phyloP scores from a whole-genome alignment of 2,888 invertebrate species.

The Caradrina kadenii region DNA sequence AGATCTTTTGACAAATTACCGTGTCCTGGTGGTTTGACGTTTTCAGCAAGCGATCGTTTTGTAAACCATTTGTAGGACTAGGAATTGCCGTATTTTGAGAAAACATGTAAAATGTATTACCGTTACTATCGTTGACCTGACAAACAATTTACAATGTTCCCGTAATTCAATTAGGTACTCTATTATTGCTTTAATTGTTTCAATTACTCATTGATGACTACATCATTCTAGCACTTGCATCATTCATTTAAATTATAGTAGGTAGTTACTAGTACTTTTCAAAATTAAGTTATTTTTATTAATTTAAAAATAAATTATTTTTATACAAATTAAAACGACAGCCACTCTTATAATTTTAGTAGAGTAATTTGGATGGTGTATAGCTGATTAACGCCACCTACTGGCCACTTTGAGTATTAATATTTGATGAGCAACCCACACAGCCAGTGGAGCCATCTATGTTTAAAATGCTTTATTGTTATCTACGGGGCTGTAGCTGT shows the following conservation, averaged over 20 bases:
- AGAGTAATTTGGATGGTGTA: slow-evolving; percentile 9
- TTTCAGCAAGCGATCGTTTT: slow-evolving; percentile 8
- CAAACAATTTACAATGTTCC: slow-evolving; percentile 16
- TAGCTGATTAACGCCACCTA: slow-evolving; percentile 59
- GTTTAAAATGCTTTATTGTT: slow-evolving; percentile 10
- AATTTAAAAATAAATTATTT: neutral
- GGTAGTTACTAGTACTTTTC: neutral
- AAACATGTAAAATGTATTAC: slow-evolving; percentile 4
- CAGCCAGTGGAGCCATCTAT: slow-evolving; percentile 49
- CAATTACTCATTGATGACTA: slow-evolving; percentile 33
- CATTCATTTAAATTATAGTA: neutral
- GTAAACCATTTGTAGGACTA: neutral
- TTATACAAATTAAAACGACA: too few relatives aligned
- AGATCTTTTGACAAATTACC: neutral
- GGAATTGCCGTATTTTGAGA: neutral
- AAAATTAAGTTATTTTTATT: neutral
- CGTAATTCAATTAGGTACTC: slow-evolving; percentile 34
- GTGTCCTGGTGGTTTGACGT: neutral
- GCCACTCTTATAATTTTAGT: neutral
- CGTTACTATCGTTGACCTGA: neutral
- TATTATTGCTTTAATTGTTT: slow-evolving; percentile 34
- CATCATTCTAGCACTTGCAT: neutral
- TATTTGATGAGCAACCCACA: neutral
- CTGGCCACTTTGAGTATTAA: slow-evolving; percentile 19
- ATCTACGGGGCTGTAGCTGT: neutral